These are phyloP conservation scores for Octonoba sinensis DNA, from an alignment of 2,888 invertebrate genomes.

Conservation along the genomic window DNA sequence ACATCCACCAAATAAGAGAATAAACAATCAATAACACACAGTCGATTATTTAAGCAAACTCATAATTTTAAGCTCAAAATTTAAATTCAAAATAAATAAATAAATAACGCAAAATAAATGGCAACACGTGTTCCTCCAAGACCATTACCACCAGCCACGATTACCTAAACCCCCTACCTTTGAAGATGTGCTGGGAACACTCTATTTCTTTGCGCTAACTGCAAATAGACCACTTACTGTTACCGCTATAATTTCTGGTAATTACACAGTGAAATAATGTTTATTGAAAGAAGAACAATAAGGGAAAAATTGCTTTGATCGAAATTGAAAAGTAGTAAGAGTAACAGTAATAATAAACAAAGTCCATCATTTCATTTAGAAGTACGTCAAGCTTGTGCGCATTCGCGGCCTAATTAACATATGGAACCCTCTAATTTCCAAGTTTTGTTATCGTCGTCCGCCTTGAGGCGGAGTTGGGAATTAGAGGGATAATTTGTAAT, in stretches of 20 bases:
- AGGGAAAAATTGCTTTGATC: conserved; percentile 20
- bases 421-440: too few species aligned
- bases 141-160: conserved; percentile 15
- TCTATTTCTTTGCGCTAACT: conserved; percentile 11
- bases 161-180: background rate
- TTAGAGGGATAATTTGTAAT: too few species aligned
- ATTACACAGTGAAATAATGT: conserved; percentile 36
- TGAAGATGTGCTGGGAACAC: conserved; percentile 19
- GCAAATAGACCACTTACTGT: conserved; percentile 20
- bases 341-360: conserved; percentile 26
- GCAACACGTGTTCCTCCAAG: conserved; percentile 9
- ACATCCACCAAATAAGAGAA: too few species aligned
- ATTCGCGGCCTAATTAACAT: conserved; percentile 57
- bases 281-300: conserved; percentile 1
- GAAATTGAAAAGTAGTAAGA: conserved; percentile 38
- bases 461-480: too few species aligned
- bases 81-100: too few species aligned
- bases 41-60: too few species aligned
- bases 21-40: too few species aligned
- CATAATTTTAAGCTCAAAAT: too few species aligned
- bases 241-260: conserved; percentile 23
- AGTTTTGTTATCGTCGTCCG: too few species aligned
- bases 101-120: too few species aligned
- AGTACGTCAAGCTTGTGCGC: conserved; percentile 35
- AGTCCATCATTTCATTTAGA: conserved; percentile 5